Evolutionary conservation across 2,797 vertebrate species (phyloP).

Genomic region (Poliocrania exsul): DNA sequence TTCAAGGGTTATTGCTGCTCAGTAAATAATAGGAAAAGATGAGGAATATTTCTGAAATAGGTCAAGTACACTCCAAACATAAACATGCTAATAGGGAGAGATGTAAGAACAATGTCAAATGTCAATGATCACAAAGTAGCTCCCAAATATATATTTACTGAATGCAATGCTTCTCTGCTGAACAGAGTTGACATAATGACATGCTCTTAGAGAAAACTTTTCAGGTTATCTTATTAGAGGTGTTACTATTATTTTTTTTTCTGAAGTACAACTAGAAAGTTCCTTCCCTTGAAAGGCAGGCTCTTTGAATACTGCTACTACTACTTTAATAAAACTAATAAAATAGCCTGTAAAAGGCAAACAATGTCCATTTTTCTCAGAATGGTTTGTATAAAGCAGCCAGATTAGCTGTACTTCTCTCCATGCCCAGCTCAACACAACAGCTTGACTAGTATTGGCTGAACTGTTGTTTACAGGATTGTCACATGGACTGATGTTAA

Average conservation of each 20-base stretch:
- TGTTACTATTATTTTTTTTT: not conserved
- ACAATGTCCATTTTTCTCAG: not conserved
- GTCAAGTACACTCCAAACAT: conserved; percentile 69
- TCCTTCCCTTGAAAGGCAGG: not conserved
- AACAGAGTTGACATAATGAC: conserved; percentile 59
- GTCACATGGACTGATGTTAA: not conserved
- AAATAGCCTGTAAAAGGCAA: not conserved
- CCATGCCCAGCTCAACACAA: not conserved
- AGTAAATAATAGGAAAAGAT: conserved; percentile 68
- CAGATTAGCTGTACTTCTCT: not conserved
- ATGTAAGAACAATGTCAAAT: conserved; percentile 68
- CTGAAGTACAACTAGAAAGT: conserved; percentile 6
- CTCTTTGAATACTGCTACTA: not conserved
- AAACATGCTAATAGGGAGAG: conserved; percentile 66
- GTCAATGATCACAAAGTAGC: conserved; percentile 67
- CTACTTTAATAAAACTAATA: not conserved
- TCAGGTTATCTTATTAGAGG: conserved; percentile 33
- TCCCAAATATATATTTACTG: conserved; percentile 69
- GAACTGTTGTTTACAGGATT: not conserved
- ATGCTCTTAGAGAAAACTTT: conserved; percentile 49
- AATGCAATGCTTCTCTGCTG: conserved; percentile 37
- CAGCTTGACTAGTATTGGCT: not conserved
- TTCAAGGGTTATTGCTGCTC: conserved; percentile 38
- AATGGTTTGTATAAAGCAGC: not conserved
- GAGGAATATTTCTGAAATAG: conserved; percentile 67